Evolutionary conservation across 92 coral and sea anemone genomes (phyloP), one percentile per base, ranked within the genome.

Genomic region (Phymanthus crucifer): DNA sequence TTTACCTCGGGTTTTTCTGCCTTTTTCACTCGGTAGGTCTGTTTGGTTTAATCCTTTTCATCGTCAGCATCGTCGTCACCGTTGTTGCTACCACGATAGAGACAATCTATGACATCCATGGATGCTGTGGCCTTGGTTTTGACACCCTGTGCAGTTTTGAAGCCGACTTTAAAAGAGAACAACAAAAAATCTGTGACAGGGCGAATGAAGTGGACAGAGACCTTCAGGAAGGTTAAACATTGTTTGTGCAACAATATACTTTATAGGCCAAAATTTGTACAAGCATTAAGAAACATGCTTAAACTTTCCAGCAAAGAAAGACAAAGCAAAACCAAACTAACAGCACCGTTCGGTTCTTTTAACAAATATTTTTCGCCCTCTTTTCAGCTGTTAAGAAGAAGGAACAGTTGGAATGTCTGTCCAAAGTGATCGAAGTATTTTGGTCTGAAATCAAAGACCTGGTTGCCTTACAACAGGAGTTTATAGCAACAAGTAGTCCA

Each of bases 71-170:
- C 8, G 70, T 75, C n/a, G 70, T 75, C 24, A 76, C 80, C 24
- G 52, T 57, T 32, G 80, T 32, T 13, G 71, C 80, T 11, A 76
- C 80, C 14, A 32, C 33, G 7, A 32, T 78, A 18, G 74, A 78
- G 36, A 78, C 74, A 27, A 78, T 78, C 64, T 78, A 78, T 38
- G 82, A 78, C 66, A 78, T 78, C 29, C 27, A 17, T 66, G 82
- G 82, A 10, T 78, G 82, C 38, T 78, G 82, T 78, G 80, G 80
- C 18, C 71, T 76, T 52, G 80, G 80, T 12, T 57, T 32, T 27
- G 24, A 32, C 19, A 57, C 33, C 40, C 80, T 76, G 0, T 76
- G 80, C 46, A 68, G 70, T 10, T 76, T 76, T 37, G 80, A 76
- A 45, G 16, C 71, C 5, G 24, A 76, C 2, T 76, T 56, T 36